A percentile compares a stretch with the other conserved stretches of the same genome.
Conservation (phyloP, 2,113 vertebrate species). For the Rhizomys pruinosus region DNA sequence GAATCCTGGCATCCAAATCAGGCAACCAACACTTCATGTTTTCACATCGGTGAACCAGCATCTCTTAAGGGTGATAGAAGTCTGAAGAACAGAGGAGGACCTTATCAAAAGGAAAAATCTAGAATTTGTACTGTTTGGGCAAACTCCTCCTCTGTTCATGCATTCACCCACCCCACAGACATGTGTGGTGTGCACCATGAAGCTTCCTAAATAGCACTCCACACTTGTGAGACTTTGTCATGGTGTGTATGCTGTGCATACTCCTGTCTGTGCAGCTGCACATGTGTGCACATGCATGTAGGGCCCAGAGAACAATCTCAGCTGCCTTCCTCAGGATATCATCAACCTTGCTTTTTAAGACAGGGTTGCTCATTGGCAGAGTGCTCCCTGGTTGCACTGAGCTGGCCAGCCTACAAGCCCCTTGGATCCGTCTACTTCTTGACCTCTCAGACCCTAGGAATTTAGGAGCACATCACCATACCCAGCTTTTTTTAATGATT, state of each 20-base stretch:
- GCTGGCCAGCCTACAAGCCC: too few relatives aligned
- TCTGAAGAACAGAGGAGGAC: not conserved
- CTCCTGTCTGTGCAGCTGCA: not conserved
- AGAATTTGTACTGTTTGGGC: fast-evolving
- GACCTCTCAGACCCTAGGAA: too few relatives aligned
- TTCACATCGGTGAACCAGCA: not conserved
- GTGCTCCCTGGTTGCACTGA: not conserved
- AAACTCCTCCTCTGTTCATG: not conserved
- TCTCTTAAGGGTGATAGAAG: not conserved
- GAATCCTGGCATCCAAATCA: not conserved
- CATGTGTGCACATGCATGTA: not conserved
- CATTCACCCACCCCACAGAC: not conserved
- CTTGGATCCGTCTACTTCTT: too few relatives aligned
- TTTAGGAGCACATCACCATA: too few relatives aligned
- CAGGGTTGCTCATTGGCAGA: too few relatives aligned
- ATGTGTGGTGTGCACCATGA: fast-evolving
- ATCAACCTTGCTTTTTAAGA: not conserved
- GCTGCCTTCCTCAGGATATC: not conserved
- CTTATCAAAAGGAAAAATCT: not conserved
- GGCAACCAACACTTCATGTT: fast-evolving
- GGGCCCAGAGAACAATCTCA: not conserved
- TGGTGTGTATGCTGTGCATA: not conserved
- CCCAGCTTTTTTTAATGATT: too few relatives aligned
- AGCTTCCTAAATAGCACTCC: fast-evolving
- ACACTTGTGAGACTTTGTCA: not conserved